Conservation (phyloP, 2,113 vertebrate genomes). For the Microcebus griseorufus region DNA sequence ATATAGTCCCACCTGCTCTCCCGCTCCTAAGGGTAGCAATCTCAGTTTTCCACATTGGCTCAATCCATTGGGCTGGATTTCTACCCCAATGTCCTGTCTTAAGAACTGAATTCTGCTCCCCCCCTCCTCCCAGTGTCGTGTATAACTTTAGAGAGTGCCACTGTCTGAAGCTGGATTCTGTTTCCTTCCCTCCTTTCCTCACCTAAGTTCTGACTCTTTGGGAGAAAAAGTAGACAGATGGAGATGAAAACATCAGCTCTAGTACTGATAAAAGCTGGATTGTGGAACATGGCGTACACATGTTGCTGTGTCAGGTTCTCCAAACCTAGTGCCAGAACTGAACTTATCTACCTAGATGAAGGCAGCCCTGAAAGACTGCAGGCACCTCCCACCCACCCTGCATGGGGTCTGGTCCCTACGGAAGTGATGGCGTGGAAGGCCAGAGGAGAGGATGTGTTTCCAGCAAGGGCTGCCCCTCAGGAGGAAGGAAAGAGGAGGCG, state of each 20-base stretch:
- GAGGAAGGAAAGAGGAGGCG: not conserved
- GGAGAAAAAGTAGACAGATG: not conserved
- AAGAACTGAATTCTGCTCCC: not conserved
- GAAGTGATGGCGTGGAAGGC: not conserved
- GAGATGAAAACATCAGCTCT: not conserved
- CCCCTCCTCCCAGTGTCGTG: too few relatives aligned
- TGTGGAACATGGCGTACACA: not conserved
- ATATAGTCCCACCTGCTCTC: not conserved
- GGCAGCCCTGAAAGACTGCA: not conserved
- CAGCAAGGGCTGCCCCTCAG: not conserved
- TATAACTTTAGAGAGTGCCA: not conserved
- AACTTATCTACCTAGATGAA: not conserved
- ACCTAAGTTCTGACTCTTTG: not conserved
- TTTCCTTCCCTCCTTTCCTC: not conserved
- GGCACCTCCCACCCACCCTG: not conserved
- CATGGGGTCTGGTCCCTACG: fast-evolving
- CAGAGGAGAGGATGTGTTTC: not conserved
- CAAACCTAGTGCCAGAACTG: not conserved
- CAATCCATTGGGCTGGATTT: not conserved
- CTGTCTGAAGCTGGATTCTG: not conserved
- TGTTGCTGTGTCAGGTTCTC: not conserved
- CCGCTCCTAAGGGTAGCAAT: not conserved
- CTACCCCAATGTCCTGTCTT: not conserved
- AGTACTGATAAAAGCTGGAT: not conserved
- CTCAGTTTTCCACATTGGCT: not conserved